Base-by-base conservation (phyloP, 1,140 invertebrate species). In the Ptiloglossa arizonensis region DNA sequence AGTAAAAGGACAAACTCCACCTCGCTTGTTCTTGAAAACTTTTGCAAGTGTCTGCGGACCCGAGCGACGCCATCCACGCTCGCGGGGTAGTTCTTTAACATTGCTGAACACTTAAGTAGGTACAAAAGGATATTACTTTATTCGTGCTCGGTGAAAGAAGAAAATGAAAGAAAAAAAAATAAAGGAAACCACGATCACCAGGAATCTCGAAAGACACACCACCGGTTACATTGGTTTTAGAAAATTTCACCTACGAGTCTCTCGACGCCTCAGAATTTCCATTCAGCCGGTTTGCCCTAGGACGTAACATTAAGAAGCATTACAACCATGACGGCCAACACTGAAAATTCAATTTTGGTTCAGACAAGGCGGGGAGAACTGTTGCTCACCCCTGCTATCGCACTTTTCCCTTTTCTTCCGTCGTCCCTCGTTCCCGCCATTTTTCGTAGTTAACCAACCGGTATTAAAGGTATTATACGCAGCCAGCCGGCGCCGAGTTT, bases 291-390 rank as follows among this genome's bases (percentile, higher is more conserved):
- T 9, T 3, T 8, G 1, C 19, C 2, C 19, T 38, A 52, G 32
- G 27, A 46, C 29, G 9, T 15, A 3, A 52, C 56, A 66, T 69
- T 54, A 59, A 46, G 44, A 46, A 22, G 48, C 38, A 56, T 59
- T 76, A 50, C 54, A 41, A 19, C 54, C n/a, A n/a, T n/a, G 27
- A 32, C 4, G 35, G 5, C 2, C 6, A 22, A 2, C 35, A 13
- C 13, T 27, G 46, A n/a, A 52, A 81, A 69, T 54, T 82, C 41
- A 56, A 81, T 81, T 69, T 82, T 22, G 44, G 52, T 64, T 24
- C n/a, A n/a, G n/a, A n/a, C n/a, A 24, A 81, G 22, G 6, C 6
- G 5, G 8, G 66, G 59, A 9, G 27, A 38, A 74, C 50, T 11
- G 22, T 24, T 9, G 44, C 2, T 5, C 8, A 0, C 27, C 19